Evolutionary conservation across 2,797 vertebrate genomes (phyloP).

Genomic region (Sorex maritimensis): DNA sequence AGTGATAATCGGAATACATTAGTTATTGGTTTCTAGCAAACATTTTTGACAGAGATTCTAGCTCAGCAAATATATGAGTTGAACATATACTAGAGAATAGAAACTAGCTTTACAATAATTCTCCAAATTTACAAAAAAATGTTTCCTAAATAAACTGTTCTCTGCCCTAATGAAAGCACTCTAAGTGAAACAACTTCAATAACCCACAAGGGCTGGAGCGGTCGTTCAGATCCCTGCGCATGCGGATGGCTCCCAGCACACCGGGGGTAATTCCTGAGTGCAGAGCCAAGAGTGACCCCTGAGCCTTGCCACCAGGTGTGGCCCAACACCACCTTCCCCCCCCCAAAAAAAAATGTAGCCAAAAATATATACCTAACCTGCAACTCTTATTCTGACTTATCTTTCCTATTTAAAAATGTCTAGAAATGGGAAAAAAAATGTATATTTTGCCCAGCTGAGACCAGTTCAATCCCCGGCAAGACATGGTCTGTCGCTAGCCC

Average conservation of each 20-base stretch:
- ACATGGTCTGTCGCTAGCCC: too few species aligned
- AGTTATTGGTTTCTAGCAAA: neutral
- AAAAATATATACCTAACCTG: conserved; percentile 22
- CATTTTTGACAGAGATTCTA: neutral
- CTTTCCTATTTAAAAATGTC: conserved; percentile 49
- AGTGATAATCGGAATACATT: neutral
- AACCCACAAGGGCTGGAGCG: too few species aligned
- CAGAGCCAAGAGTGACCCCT: too few species aligned
- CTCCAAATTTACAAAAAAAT: conserved; percentile 15
- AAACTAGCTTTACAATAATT: conserved; percentile 29
- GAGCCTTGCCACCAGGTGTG: too few species aligned
- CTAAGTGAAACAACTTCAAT: too few species aligned
- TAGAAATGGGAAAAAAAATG: too few species aligned
- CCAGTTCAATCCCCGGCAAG: too few species aligned
- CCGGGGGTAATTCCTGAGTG: too few species aligned
- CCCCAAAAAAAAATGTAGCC: neutral
- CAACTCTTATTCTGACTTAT: neutral
- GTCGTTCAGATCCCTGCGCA: too few species aligned
- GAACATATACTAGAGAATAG: neutral
- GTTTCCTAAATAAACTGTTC: conserved; percentile 6
- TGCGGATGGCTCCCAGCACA: too few species aligned
- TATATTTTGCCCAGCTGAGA: too few species aligned
- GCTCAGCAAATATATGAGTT: conserved; percentile 24
- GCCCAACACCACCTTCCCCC: too few species aligned
- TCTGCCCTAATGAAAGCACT: conserved; percentile 31